phyloP scores from a whole-genome alignment of 2,797 vertebrate genomes.

The Brotula barbata region DNA sequence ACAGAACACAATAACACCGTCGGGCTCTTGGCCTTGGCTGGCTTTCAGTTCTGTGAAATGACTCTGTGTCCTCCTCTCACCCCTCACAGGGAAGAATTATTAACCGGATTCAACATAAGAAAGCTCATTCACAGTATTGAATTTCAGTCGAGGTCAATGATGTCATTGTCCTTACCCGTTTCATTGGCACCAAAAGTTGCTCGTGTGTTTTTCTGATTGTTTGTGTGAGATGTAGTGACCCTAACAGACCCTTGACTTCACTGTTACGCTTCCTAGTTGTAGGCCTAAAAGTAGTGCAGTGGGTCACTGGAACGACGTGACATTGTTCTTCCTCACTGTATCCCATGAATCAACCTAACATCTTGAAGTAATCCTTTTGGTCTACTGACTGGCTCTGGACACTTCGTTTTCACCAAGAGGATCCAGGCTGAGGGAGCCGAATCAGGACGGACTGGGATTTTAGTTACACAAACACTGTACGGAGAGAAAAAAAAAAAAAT shows the following conservation, averaged over 20 bases:
- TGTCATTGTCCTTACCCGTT: conserved; percentile 1
- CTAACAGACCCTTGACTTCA: too few relatives aligned
- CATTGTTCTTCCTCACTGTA: conserved; percentile 7
- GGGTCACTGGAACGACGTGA: conserved; percentile 13
- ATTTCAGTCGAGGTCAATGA: conserved; percentile 37
- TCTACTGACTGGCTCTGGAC: conserved; percentile 8
- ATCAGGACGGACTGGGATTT: background rate
- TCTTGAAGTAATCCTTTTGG: conserved; percentile 30
- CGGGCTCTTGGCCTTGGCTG: conserved; percentile 9
- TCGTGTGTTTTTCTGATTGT: background rate
- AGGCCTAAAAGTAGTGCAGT: conserved; percentile 35
- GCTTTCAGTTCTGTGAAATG: conserved; percentile 18
- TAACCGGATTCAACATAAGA: conserved; percentile 10
- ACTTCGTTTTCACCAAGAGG: conserved; percentile 12
- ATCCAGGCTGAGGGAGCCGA: background rate
- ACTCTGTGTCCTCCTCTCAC: conserved; percentile 2
- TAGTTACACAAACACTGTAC: conserved; percentile 3
- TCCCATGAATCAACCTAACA: conserved; percentile 17
- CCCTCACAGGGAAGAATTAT: conserved; percentile 12
- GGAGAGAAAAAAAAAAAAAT: too few relatives aligned
- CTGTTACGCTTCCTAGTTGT: too few relatives aligned
- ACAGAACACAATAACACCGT: conserved; percentile 35
- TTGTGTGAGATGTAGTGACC: conserved; percentile 9
- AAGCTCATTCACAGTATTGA: conserved; percentile 29
- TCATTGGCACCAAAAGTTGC: conserved; percentile 24